phyloP scores from a whole-genome alignment of 2,888 invertebrate genomes.

The Corbicula japonica region DNA sequence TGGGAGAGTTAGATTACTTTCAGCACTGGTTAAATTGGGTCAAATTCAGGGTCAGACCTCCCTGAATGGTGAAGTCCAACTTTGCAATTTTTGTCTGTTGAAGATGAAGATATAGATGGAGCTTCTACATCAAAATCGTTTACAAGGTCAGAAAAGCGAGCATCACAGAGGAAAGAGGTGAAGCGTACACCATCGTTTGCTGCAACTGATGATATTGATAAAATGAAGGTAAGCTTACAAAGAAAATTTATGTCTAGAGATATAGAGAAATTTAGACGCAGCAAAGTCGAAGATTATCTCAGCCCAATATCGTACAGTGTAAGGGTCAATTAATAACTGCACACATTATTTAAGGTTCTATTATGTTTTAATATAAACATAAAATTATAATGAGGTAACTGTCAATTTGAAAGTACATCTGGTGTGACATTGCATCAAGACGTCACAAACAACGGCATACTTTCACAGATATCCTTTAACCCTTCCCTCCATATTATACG shows the following conservation, averaged over 20 bases:
- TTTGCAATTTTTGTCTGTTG: not conserved
- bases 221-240: slow-evolving; percentile 92
- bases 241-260: not conserved
- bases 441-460: too few relatives aligned
- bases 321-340: not conserved
- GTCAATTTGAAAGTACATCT: too few relatives aligned
- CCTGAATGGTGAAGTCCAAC: too few relatives aligned
- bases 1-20: too few relatives aligned
- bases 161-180: slow-evolving; percentile 68
- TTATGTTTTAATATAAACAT: not conserved
- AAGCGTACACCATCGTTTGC: slow-evolving; percentile 85
- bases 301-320: too few relatives aligned
- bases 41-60: too few relatives aligned
- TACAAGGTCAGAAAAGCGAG: slow-evolving; percentile 72
- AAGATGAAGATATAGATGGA: slow-evolving; percentile 76
- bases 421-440: too few relatives aligned
- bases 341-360: not conserved
- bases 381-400: too few relatives aligned
- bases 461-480: too few relatives aligned
- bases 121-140: slow-evolving; percentile 52
- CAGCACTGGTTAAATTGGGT: too few relatives aligned
- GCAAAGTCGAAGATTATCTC: not conserved
- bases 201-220: slow-evolving; percentile 97
- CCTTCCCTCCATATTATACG: too few relatives aligned
- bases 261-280: not conserved